Evolutionary conservation across 30 jellyfish, hydroid and myxozoan species (phyloP), one percentile per base, ranked within the genome.

Genomic region (Nemopilema nomurai): DNA sequence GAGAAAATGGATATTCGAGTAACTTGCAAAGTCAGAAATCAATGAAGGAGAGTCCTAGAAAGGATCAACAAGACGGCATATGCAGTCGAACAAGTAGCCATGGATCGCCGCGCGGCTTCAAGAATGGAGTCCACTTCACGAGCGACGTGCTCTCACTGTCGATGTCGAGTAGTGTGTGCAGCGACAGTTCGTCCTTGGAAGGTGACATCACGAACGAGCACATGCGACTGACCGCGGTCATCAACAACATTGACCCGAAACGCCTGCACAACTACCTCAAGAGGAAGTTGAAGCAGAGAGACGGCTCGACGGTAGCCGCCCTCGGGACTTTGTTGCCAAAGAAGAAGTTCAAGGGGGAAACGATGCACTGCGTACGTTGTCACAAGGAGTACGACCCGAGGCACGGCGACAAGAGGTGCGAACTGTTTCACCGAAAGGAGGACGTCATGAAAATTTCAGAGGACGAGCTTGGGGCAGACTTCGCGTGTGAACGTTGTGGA

Each of bases 281-380:
- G 50, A 68, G 90, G 30, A 80, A 85, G 62, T 89, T 83, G 50
- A 79, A 76, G 41, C 82, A 84, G 41, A 69, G 68, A 26, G 91
- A 84, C 51, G 27, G 70, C 20, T 28, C 41, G 22, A 79, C 91
- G 49, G 53, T 83, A 16, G 52, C 18, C 31, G 86, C 92, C 0
- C 33, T 91, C 41, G 80, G 93, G 25, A 28, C 90, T 22, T 69
- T 91, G 67, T 67, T 91, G 29, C 97, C 97, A 32, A 85, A 80
- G 77, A 80, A 49, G 29, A 86, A 77, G 25, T 91, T 91, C 84
- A 84, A 69, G 29, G 97, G 90, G 16, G 93, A 84, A 31, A 91
- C 97, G 7, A 31, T 80, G 62, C 97, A 91, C 78, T 91, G 97
- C 82, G 96, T 91, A 19, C 68, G 97, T 57, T 91, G 97, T 62